Base-by-base conservation (phyloP, 2,113 vertebrate species). In the Oceanites oceanicus region DNA sequence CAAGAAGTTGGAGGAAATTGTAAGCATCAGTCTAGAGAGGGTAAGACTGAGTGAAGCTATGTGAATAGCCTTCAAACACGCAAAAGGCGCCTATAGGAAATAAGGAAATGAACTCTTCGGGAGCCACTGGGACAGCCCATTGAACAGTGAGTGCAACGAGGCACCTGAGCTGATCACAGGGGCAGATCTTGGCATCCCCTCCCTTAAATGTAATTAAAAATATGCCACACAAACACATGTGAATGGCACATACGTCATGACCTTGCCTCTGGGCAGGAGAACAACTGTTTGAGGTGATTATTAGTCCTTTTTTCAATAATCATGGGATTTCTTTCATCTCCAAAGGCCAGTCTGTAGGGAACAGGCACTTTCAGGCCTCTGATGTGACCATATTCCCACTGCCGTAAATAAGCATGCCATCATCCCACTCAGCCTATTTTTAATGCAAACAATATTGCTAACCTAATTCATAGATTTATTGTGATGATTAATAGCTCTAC, bases 71-170 rank as follows among this genome's bases (percentile, higher is more conserved):
- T 34, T 78, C 52, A 67, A 32, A 70, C 1, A 11, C 30, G 34
- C 70, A 86, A 53, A 56, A 40, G 8, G 13, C 9, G 0, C 20
- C 49, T 44, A 6, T 2, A 79, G 49, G 21, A 55, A 76, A 76
- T 19, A 26, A 59, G 14, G 47, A 55, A 87, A 44, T 4, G 7
- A 67, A 67, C 21, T 36, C 10, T 74, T 14, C 2, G 1, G 36
- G 17, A 92, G 68, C 45, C 4, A 3, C 3, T 23, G 58, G 50
- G 15, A 42, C 38, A 38, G 62, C 38, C 66, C 30, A 7, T 1
- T 9, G 3, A 30, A 14, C 36, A 44, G 40, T 2, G 1, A 86
- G 44, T 0, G 0, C 40, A 71, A 21, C 7, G 67, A 84, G n/a
- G 55, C 42, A 65, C 84, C 50, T 12, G 29, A 84, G 38, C 49